Evolutionary conservation across 2,888 invertebrate genomes (phyloP).

Genomic region (Carabus problematicus): DNA sequence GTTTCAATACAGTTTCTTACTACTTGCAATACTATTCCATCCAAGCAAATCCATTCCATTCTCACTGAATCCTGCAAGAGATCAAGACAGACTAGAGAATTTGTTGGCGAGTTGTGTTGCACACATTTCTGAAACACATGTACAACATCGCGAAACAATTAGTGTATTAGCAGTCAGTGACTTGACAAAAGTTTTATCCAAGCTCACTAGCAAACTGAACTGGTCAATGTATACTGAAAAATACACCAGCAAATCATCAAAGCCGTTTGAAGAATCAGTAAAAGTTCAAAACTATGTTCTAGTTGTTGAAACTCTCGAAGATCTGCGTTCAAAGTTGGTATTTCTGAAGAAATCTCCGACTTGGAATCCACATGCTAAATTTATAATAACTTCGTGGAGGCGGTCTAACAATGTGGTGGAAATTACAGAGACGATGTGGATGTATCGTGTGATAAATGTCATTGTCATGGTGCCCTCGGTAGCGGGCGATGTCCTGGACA

Average conservation of each 20-base stretch:
- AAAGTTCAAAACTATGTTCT: conserved; percentile 14
- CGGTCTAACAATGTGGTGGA: not conserved
- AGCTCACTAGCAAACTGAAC: not conserved
- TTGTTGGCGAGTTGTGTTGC: too few species aligned
- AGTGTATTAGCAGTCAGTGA: too few species aligned
- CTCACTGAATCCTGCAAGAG: too few species aligned
- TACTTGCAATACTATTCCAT: too few species aligned
- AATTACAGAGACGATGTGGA: conserved; percentile 13
- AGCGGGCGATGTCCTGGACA: conserved; percentile 45
- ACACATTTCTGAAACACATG: too few species aligned
- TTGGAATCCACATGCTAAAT: conserved; percentile 7
- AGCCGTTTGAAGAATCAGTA: not conserved
- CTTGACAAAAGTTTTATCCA: not conserved
- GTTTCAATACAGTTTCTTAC: too few species aligned
- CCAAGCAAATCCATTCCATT: too few species aligned
- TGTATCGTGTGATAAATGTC: conserved; percentile 11
- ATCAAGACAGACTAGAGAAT: too few species aligned
- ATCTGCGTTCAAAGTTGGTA: not conserved
- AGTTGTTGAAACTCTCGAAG: not conserved
- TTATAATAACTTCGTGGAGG: not conserved
- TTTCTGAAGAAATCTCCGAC: not conserved
- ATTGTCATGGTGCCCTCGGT: not conserved
- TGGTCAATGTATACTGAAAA: conserved; percentile 6
- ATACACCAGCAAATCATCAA: not conserved
- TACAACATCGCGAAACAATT: too few species aligned